phyloP scores from a whole-genome alignment of 1,140 invertebrate genomes.

The Xylocopa sonorina region DNA sequence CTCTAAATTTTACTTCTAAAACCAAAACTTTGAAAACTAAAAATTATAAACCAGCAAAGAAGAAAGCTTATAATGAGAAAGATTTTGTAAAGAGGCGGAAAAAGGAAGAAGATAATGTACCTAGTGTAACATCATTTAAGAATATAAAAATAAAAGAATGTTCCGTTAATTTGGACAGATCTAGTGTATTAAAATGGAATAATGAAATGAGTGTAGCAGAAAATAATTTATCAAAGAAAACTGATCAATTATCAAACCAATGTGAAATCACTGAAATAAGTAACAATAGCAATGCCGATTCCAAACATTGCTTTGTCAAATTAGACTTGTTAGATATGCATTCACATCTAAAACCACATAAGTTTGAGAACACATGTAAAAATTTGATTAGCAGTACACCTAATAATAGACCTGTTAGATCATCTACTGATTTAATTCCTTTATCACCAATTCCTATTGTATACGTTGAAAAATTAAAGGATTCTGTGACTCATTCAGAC shows the following conservation, averaged over 20 bases:
- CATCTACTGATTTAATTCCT: background rate
- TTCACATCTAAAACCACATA: background rate
- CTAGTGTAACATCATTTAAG: background rate
- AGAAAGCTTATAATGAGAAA: background rate
- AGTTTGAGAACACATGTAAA: background rate
- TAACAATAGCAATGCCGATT: background rate
- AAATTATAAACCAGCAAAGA: background rate
- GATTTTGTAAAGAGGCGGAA: background rate
- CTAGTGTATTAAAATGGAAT: background rate
- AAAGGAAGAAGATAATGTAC: background rate
- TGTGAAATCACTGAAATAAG: background rate
- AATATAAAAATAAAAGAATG: conserved; percentile 31
- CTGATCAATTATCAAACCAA: background rate
- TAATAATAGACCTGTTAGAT: conserved; percentile 11
- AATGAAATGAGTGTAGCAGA: background rate
- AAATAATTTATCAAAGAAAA: background rate
- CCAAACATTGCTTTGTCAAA: conserved; percentile 23
- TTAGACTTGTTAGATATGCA: conserved; percentile 6
- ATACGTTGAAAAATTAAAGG: background rate
- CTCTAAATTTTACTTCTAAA: background rate
- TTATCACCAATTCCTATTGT: conserved; percentile 50
- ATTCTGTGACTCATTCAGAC: background rate
- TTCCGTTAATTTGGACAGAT: conserved; percentile 23
- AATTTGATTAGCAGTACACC: conserved; percentile 54
- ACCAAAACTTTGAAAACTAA: background rate